Percentiles rank a stretch among this genome's conserved stretches.
Evolutionary conservation across 2,888 invertebrate species (phyloP).

Genomic region (Epinotia bilunana): DNA sequence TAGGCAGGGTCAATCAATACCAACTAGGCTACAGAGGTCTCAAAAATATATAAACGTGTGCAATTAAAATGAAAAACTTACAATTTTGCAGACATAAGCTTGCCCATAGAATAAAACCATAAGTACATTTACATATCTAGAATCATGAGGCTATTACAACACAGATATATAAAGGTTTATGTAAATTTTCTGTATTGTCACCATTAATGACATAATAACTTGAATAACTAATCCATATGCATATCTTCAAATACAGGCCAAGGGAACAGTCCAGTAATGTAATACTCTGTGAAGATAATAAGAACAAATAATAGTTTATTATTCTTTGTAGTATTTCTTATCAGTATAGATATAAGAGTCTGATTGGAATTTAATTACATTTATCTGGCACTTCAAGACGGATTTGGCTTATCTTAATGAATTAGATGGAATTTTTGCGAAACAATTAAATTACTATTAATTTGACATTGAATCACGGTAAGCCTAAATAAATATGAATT

Average conservation of each 20-base stretch:
- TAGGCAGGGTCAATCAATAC: no score
- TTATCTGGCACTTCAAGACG: conserved; percentile 4
- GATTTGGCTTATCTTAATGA: not conserved
- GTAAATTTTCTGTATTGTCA: conserved; percentile 11
- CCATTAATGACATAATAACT: conserved; percentile 2
- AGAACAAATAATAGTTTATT: conserved; percentile 14
- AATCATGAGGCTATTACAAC: not conserved
- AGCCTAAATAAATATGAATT: no score
- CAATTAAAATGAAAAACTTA: no score
- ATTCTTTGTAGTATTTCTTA: conserved; percentile 37
- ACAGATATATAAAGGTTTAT: not conserved
- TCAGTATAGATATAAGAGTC: conserved; percentile 28
- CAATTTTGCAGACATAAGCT: no score
- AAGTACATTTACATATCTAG: not conserved
- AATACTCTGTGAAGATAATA: conserved; percentile 10
- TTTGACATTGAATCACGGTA: no score
- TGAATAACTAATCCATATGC: conserved; percentile 26
- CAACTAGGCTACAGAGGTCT: no score
- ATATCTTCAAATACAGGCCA: conserved; percentile 27
- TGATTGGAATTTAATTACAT: conserved; percentile 32
- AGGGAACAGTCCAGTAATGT: conserved; percentile 7
- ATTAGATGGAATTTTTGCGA: not conserved
- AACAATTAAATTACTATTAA: no score
- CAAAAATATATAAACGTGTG: no score
- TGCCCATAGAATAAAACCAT: no score